These are phyloP conservation scores for Dallia pectoralis DNA, from an alignment of 2,797 vertebrate species.

Conservation along the genomic window DNA sequence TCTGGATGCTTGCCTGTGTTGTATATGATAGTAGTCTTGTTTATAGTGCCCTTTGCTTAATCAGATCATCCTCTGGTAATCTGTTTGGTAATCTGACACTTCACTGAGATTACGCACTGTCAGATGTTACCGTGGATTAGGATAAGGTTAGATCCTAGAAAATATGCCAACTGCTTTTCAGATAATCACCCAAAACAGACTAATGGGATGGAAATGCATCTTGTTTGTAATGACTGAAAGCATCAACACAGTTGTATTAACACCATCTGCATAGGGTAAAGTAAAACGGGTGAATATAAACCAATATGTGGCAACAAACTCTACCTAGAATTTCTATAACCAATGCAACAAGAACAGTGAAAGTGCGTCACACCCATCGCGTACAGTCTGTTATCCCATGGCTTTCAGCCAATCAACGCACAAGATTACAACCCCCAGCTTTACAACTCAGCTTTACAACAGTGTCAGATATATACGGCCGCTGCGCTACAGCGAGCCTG, in stretches of 20 bases:
- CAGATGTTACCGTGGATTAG: background rate
- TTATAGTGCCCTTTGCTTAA: background rate
- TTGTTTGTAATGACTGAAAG: background rate
- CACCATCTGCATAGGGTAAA: too few species aligned
- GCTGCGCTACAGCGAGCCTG: background rate
- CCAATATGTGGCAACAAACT: too few species aligned
- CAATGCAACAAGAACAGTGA: too few species aligned
- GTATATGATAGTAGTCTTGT: background rate
- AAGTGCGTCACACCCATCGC: too few species aligned
- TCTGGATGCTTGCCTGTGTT: background rate
- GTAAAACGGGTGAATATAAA: too few species aligned
- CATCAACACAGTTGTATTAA: too few species aligned
- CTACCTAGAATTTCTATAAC: too few species aligned
- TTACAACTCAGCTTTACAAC: background rate
- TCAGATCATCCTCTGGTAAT: background rate
- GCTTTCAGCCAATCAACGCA: background rate
- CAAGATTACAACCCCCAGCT: too few species aligned
- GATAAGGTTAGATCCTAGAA: background rate
- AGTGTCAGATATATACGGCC: background rate
- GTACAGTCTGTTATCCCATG: too few species aligned
- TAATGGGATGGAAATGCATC: background rate
- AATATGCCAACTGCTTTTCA: background rate
- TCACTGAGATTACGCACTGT: background rate
- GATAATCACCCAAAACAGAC: background rate
- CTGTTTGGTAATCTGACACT: conserved; percentile 8